phyloP scores from a whole-genome alignment of 2,113 vertebrate genomes.

The Picathartes gymnocephalus region DNA sequence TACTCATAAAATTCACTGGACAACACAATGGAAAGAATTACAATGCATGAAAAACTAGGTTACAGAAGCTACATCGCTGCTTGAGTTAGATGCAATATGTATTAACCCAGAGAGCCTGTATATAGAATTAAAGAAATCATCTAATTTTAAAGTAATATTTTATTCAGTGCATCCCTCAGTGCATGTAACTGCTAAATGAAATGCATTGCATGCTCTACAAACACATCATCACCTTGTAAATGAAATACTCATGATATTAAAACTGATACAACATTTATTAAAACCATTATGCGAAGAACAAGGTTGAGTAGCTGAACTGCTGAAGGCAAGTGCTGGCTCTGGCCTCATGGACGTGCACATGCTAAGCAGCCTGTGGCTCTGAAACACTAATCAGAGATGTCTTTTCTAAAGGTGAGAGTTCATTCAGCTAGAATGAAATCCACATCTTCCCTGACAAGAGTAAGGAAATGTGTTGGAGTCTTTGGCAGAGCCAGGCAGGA shows the following conservation, averaged over 20 bases:
- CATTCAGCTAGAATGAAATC: neutral
- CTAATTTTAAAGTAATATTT: conserved; percentile 63
- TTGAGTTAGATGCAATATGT: conserved; percentile 47
- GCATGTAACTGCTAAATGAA: conserved; percentile 68
- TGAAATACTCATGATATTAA: conserved; percentile 66
- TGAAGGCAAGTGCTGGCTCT: neutral
- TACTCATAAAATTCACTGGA: conserved; percentile 42
- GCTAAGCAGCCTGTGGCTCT: neutral
- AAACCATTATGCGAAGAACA: conserved; percentile 47
- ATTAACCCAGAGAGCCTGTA: conserved; percentile 25
- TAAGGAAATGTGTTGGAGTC: accelerated
- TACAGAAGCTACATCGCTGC: conserved; percentile 25
- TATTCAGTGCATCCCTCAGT: conserved; percentile 64
- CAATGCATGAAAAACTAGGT: conserved; percentile 24
- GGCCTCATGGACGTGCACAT: neutral
- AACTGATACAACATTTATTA: conserved; percentile 66
- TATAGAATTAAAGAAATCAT: conserved; percentile 59
- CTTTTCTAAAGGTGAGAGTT: neutral
- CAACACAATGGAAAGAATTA: conserved; percentile 34
- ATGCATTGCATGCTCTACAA: conserved; percentile 44
- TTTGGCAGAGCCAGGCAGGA: neutral
- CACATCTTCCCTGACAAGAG: neutral
- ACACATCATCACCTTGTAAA: conserved; percentile 67
- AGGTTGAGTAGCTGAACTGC: conserved; percentile 4
- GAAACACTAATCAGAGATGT: neutral